A percentile compares a stretch with the other conserved stretches of the same genome.
phyloP scores from a whole-genome alignment of 2,113 vertebrate species.

The Phylloscopus trochiloides region DNA sequence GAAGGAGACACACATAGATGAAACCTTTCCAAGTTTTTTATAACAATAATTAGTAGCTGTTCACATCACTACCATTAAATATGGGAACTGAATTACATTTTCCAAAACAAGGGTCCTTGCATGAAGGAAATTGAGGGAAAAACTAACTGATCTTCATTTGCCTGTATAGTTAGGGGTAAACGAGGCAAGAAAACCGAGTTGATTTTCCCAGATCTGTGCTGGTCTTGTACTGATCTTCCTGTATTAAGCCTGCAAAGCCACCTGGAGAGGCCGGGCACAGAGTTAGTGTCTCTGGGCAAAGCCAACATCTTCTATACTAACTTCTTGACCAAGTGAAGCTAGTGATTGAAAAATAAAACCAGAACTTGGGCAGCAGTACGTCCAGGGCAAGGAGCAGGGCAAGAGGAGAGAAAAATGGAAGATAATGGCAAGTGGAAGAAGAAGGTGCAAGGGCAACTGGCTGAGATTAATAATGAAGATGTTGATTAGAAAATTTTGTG shows the following conservation, averaged over 20 bases:
- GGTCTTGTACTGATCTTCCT: background rate
- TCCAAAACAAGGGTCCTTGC: background rate
- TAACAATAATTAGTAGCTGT: background rate
- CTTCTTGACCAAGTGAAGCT: background rate
- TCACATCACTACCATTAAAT: background rate
- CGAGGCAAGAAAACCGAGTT: accelerated
- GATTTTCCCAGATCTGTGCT: background rate
- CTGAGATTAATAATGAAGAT: background rate
- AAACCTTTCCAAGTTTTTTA: background rate
- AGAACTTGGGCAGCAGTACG: background rate
- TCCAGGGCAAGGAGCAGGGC: accelerated
- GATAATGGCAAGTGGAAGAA: background rate
- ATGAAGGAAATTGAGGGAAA: background rate
- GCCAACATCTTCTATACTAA: accelerated
- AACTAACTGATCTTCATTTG: background rate
- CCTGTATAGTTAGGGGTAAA: background rate
- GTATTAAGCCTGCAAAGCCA: background rate
- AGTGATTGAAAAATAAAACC: background rate
- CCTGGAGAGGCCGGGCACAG: accelerated
- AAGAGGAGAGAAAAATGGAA: background rate
- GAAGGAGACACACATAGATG: background rate
- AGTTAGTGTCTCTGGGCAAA: background rate
- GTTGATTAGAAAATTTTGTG: background rate
- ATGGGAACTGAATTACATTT: background rate
- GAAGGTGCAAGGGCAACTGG: accelerated